Evolutionary conservation across 2,888 invertebrate species (phyloP).

Genomic region (Heteropelma amictum): DNA sequence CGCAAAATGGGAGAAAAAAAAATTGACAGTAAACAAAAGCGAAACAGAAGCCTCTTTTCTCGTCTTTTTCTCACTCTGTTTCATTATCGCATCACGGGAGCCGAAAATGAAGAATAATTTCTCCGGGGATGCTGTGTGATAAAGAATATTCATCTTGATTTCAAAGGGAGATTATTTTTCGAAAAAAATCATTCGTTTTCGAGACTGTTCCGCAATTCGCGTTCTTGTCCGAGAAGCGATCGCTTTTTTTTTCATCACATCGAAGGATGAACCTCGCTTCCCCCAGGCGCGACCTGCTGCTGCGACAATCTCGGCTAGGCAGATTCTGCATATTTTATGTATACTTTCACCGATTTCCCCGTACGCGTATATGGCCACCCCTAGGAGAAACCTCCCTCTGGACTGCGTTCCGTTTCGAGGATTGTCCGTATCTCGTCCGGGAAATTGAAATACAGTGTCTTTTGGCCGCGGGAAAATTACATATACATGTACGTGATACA

Average conservation of each 20-base stretch:
- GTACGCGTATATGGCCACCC: neutral
- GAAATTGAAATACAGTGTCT: slow-evolving; percentile 59
- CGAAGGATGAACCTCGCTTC: slow-evolving; percentile 9
- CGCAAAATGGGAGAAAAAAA: too few relatives aligned
- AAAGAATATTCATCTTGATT: too few relatives aligned
- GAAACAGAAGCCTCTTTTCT: slow-evolving; percentile 28
- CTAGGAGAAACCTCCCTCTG: slow-evolving; percentile 40
- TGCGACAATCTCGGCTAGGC: slow-evolving; percentile 46
- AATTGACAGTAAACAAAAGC: slow-evolving; percentile 8
- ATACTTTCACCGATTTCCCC: slow-evolving; percentile 46
- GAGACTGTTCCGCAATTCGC: neutral
- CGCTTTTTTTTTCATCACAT: neutral
- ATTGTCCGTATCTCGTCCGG: slow-evolving; percentile 42
- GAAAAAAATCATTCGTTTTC: too few relatives aligned
- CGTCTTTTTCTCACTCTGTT: neutral
- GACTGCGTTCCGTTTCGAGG: slow-evolving; percentile 42
- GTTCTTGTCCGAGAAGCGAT: neutral
- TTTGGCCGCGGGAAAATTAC: slow-evolving; percentile 5
- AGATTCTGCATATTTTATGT: too few relatives aligned
- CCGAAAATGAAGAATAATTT: too few relatives aligned
- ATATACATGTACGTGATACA: neutral
- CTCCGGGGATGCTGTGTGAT: too few relatives aligned
- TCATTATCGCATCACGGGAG: too few relatives aligned
- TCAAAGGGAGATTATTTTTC: too few relatives aligned
- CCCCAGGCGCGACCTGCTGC: neutral